Conservation (phyloP, 2,888 invertebrate species). For the Nowickia ferox region DNA sequence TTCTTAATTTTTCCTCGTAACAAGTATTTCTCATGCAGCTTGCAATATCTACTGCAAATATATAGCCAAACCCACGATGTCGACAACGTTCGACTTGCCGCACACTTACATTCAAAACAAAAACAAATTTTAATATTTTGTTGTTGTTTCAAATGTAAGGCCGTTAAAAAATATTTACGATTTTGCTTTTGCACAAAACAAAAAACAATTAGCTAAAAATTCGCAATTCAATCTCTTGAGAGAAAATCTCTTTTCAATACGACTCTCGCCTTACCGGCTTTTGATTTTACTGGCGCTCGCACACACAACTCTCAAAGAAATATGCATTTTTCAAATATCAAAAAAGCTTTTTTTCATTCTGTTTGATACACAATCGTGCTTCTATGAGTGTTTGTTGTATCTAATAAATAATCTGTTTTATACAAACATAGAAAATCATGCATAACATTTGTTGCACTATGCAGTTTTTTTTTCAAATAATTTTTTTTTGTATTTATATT, state of each 20-base stretch:
- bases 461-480: constrained; percentile 13
- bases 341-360: constrained; percentile 11
- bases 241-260: constrained; percentile 18
- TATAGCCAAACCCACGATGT: too few species aligned
- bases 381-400: background rate
- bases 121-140: too few species aligned
- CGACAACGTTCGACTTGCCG: too few species aligned
- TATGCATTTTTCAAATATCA: background rate
- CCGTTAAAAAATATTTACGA: background rate
- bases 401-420: constrained; percentile 21
- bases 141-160: too few species aligned
- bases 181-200: background rate
- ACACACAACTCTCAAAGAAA: background rate
- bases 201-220: background rate
- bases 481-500: constrained; percentile 33
- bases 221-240: background rate
- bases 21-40: too few species aligned
- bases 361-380: background rate
- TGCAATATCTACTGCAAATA: too few species aligned
- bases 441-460: constrained; percentile 47
- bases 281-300: background rate
- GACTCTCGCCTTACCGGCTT: constrained; percentile 40
- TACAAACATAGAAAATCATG: constrained; percentile 54
- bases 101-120: too few species aligned
- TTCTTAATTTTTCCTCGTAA: too few species aligned